Conservation (phyloP, 2,888 invertebrate species). For the Spodoptera exigua region DNA sequence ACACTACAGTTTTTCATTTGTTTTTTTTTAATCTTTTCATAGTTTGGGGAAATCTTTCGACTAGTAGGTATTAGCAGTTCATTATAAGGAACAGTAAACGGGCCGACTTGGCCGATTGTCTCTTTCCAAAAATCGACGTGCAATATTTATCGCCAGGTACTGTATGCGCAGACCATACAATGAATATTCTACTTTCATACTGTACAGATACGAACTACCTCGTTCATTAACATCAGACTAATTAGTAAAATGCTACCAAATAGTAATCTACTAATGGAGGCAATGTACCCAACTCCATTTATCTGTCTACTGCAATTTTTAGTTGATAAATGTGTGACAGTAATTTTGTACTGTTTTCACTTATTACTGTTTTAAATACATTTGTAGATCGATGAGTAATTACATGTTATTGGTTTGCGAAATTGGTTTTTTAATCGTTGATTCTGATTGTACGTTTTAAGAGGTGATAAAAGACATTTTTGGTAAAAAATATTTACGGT, state of each 20-base stretch:
- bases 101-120: no score
- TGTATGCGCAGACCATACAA: constrained; percentile 9
- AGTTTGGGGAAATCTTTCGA: no score
- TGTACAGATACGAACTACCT: constrained; percentile 8
- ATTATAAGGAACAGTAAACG: no score
- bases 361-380: constrained; percentile 25
- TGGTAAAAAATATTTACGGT: constrained; percentile 17
- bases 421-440: constrained; percentile 39
- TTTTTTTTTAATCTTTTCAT: no score
- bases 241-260: constrained; percentile 37
- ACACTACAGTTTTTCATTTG: no score
- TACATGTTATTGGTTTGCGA: constrained; percentile 11
- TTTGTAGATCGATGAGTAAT: constrained; percentile 20
- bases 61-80: no score
- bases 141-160: no score
- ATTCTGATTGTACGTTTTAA: constrained; percentile 28
- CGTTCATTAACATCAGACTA: constrained; percentile 26
- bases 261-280: constrained; percentile 40
- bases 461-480: constrained; percentile 16
- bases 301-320: constrained; percentile 9
- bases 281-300: constrained; percentile 2
- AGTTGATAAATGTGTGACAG: constrained; percentile 2
- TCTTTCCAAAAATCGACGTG: no score
- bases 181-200: constrained; percentile 13
- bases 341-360: constrained; percentile 2